phyloP scores from a whole-genome alignment of 2,797 vertebrate species.

The Pantherophis vulpinus region DNA sequence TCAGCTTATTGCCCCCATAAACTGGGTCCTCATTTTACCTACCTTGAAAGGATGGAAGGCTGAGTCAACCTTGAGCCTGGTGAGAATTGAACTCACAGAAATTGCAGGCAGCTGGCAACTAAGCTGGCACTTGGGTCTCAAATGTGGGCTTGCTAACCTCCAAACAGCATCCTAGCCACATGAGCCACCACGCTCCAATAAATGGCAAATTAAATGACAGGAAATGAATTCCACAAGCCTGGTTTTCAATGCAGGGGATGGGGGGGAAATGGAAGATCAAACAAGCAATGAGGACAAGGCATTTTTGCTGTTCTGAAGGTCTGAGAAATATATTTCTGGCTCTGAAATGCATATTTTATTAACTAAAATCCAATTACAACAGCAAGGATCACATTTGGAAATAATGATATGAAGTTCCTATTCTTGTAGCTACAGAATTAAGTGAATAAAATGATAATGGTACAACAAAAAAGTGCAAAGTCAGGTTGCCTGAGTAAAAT shows the following conservation, averaged over 20 bases:
- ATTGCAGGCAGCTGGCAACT: no score
- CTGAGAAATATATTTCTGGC: neutral
- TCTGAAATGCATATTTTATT: neutral
- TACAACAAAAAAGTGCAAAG: neutral
- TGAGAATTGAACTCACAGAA: no score
- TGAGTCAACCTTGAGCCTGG: no score
- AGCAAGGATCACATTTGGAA: neutral
- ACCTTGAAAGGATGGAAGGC: no score
- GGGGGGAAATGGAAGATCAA: neutral
- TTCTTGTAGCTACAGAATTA: neutral
- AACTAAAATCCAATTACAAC: neutral
- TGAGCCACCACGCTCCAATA: neutral
- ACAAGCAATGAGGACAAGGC: neutral
- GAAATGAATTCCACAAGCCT: neutral
- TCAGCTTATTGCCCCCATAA: no score
- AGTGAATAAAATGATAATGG: neutral
- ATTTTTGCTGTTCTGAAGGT: neutral
- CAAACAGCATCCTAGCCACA: neutral
- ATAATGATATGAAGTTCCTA: neutral
- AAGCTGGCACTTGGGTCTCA: neutral
- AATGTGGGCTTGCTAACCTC: neutral
- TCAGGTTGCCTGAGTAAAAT: neutral
- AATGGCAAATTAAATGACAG: neutral
- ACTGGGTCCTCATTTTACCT: no score
- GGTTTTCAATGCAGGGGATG: neutral